Evolutionary conservation across 2,113 vertebrate genomes (phyloP).

Genomic region (Ciconia stormi): DNA sequence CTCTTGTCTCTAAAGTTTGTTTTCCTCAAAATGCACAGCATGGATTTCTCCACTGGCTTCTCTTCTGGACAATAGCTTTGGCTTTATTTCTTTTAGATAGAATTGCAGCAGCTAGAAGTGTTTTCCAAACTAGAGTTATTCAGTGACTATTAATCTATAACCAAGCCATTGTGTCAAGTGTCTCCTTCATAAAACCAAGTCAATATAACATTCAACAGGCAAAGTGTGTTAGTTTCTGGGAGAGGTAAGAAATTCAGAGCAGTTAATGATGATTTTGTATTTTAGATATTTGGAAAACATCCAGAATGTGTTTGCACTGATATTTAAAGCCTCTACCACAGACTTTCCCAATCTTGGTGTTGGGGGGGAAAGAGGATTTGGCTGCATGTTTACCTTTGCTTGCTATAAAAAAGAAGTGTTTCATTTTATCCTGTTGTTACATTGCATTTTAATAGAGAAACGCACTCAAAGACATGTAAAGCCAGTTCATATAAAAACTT

Average conservation of each 20-base stretch:
- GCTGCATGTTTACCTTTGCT: neutral
- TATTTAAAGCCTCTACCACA: neutral
- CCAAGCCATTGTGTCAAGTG: neutral
- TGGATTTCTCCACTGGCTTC: neutral
- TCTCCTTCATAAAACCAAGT: neutral
- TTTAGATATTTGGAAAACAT: neutral
- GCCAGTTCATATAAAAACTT: neutral
- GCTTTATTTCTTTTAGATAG: neutral
- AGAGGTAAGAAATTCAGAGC: neutral
- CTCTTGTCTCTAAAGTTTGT: neutral
- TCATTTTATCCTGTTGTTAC: neutral
- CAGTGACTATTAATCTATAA: neutral
- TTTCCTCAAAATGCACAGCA: neutral
- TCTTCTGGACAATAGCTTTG: neutral
- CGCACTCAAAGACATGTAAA: neutral
- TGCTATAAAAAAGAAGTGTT: neutral
- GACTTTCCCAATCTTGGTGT: accelerated
- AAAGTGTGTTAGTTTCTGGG: neutral
- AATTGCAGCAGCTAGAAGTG: neutral
- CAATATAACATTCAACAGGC: neutral
- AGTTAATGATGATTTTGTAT: neutral
- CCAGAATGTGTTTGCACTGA: neutral
- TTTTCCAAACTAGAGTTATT: neutral
- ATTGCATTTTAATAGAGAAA: neutral
- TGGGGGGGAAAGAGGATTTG: neutral